These are phyloP conservation scores for Heterotis niloticus DNA, from an alignment of 2,113 vertebrate species.

Conservation along the genomic window DNA sequence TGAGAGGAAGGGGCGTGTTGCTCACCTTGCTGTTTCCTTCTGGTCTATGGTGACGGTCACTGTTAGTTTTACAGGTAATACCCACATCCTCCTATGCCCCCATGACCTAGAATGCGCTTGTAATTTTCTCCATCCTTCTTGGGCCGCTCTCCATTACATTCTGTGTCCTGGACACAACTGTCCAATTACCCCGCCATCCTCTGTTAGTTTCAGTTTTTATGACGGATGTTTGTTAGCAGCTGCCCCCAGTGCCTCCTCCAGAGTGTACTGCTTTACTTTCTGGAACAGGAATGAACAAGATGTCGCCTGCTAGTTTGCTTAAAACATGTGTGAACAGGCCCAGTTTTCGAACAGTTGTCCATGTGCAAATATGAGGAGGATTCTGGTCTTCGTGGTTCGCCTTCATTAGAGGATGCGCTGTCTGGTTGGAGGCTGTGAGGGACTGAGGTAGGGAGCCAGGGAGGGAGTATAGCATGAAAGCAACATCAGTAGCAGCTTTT, in stretches of 20 bases:
- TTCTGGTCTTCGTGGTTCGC: background rate
- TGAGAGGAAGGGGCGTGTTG: background rate
- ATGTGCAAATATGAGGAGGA: background rate
- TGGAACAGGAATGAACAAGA: no score
- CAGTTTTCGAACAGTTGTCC: background rate
- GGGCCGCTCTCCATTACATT: background rate
- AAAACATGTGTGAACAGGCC: background rate
- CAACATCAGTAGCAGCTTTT: slow-evolving; percentile 16
- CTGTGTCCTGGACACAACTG: background rate
- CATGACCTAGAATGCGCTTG: background rate
- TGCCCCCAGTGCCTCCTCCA: background rate
- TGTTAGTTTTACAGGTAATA: background rate
- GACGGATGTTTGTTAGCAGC: background rate
- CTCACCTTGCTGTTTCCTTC: background rate
- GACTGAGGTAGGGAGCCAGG: background rate
- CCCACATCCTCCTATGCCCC: background rate
- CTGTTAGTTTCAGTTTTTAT: background rate
- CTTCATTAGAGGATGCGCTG: slow-evolving; percentile 8
- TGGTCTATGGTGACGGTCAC: background rate
- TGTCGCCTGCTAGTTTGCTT: background rate
- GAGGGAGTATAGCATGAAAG: slow-evolving; percentile 30
- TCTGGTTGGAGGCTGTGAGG: slow-evolving; percentile 5
- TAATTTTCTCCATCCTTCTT: background rate
- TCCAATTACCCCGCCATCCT: background rate
- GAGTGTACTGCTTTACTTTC: background rate